Evolutionary conservation across 2,113 vertebrate genomes (phyloP).

Genomic region (Anhinga anhinga): DNA sequence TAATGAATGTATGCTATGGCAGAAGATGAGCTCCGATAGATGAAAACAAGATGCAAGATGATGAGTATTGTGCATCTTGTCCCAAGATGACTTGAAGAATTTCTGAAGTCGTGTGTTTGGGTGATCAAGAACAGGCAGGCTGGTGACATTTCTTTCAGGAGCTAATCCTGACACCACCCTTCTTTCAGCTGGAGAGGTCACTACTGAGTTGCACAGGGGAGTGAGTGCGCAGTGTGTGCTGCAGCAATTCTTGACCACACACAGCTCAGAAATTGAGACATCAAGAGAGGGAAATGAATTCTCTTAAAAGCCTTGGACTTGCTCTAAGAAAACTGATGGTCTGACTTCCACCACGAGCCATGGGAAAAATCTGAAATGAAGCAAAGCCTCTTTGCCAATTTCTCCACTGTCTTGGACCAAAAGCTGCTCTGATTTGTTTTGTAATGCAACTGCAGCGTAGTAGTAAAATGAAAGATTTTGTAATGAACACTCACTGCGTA

Average conservation of each 20-base stretch:
- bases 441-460: not conserved
- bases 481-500: not conserved
- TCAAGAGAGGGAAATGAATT: not conserved
- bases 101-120: not conserved
- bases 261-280: not conserved
- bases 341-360: not conserved
- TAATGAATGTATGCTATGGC: not conserved
- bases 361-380: conserved; percentile 12
- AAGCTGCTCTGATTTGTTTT: not conserved
- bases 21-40: not conserved
- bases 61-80: not conserved
- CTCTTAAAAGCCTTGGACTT: not conserved
- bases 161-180: not conserved
- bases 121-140: not conserved
- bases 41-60: not conserved
- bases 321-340: not conserved
- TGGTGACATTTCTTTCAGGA: not conserved
- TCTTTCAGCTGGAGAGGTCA: conserved; percentile 53
- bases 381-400: not conserved
- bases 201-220: conserved; percentile 34
- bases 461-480: not conserved
- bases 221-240: not conserved
- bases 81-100: not conserved
- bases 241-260: not conserved
- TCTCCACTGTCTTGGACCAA: not conserved